Percentiles rank a stretch among this genome's conserved stretches.
These are phyloP conservation scores for Drosophila peninsularis DNA, from an alignment of 2,888 invertebrate species.

Conservation along the genomic window DNA sequence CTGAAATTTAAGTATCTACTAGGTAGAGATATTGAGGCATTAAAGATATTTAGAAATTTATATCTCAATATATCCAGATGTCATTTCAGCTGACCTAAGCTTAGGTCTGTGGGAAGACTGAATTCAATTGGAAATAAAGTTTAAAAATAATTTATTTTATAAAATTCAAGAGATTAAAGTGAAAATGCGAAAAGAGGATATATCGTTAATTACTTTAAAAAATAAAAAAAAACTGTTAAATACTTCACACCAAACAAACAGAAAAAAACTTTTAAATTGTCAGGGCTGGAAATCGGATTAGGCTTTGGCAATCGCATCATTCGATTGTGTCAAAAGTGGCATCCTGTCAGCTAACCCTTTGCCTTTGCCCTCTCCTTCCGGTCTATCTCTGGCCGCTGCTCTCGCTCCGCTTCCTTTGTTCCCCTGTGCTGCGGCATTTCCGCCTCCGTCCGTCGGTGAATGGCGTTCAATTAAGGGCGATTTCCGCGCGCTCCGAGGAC, in stretches of 20 bases:
- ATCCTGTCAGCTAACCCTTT: neutral
- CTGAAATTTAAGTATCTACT: neutral
- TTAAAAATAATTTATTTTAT: too few species aligned
- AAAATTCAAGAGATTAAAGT: neutral
- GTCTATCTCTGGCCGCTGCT: too few species aligned
- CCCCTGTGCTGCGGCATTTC: neutral
- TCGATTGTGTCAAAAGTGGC: constrained; percentile 8
- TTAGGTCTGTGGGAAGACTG: too few species aligned
- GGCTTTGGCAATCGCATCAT: constrained; percentile 4
- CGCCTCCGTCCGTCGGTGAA: neutral
- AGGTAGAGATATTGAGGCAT: neutral
- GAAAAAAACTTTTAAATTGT: neutral
- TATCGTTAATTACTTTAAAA: too few species aligned
- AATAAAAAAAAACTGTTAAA: neutral
- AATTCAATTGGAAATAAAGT: too few species aligned
- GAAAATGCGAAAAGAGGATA: neutral
- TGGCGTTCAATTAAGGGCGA: constrained; percentile 37
- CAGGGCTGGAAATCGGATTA: constrained; percentile 5
- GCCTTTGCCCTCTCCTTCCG: neutral
- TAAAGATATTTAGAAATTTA: neutral
- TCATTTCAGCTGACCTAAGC: too few species aligned
- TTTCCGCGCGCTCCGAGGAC: constrained; percentile 6
- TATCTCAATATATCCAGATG: too few species aligned
- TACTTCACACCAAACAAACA: neutral
- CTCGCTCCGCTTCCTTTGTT: neutral